A percentile compares a stretch with the other conserved stretches of the same genome.
These are phyloP conservation scores for Watsonalla cultraria DNA, from an alignment of 2,888 invertebrate genomes.

Conservation along the genomic window DNA sequence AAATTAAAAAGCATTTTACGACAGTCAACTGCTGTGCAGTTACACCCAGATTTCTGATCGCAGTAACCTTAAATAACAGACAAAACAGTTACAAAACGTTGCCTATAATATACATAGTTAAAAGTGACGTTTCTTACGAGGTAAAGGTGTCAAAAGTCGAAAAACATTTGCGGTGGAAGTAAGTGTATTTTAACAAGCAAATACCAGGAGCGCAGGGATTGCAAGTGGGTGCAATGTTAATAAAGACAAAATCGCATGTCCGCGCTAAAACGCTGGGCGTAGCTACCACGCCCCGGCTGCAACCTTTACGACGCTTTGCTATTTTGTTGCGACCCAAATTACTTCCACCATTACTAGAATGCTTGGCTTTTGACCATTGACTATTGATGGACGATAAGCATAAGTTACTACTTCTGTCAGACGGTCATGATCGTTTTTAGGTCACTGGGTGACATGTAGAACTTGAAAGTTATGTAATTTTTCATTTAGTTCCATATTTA, in stretches of 20 bases:
- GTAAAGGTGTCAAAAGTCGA: neutral
- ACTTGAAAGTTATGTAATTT: too few species aligned
- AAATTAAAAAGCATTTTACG: too few species aligned
- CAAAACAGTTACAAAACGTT: too few species aligned
- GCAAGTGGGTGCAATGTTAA: slow-evolving; percentile 51
- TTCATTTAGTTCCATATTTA: too few species aligned
- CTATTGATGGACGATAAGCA: neutral
- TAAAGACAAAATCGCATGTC: slow-evolving; percentile 59
- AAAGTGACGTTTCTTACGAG: too few species aligned
- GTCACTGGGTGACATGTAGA: too few species aligned
- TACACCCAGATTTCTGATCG: too few species aligned
- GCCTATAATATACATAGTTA: too few species aligned
- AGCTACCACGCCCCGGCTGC: slow-evolving; percentile 57
- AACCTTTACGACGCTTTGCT: slow-evolving; percentile 52
- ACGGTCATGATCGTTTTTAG: too few species aligned
- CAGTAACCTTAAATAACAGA: too few species aligned
- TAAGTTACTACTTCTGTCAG: neutral
- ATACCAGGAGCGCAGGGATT: slow-evolving; percentile 34
- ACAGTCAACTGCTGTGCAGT: too few species aligned
- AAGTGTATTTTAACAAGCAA: slow-evolving; percentile 8
- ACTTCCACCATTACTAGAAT: neutral
- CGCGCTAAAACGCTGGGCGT: slow-evolving; percentile 68
- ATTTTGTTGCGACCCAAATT: slow-evolving; percentile 55
- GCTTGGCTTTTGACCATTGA: neutral
- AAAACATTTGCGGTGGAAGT: neutral